Evolutionary conservation across 2,888 invertebrate genomes (phyloP).

Genomic region (Ochlodes sylvanus): DNA sequence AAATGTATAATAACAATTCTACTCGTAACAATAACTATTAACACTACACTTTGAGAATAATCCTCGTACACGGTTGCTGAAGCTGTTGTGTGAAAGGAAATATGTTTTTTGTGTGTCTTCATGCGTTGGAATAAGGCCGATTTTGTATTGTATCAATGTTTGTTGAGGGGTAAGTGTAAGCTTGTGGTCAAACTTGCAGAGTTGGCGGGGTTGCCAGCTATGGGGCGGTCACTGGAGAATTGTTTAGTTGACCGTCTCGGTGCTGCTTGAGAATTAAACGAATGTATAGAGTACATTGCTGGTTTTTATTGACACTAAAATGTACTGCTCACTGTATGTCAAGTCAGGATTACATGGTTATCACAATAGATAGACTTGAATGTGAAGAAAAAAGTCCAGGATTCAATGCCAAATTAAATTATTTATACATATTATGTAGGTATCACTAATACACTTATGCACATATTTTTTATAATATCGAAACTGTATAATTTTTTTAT

Average conservation of each 20-base stretch:
- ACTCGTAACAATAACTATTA: slow-evolving; percentile 69
- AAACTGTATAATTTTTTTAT: too few species aligned
- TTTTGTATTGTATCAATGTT: slow-evolving; percentile 1
- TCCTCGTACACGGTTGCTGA: slow-evolving; percentile 23
- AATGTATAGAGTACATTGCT: slow-evolving; percentile 32
- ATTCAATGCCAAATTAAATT: too few species aligned
- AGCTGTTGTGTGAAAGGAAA: slow-evolving; percentile 5
- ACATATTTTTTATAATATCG: too few species aligned
- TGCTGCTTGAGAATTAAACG: slow-evolving; percentile 40
- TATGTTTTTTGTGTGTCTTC: not conserved
- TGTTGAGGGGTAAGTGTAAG: slow-evolving; percentile 30
- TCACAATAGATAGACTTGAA: too few species aligned
- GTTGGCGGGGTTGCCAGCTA: slow-evolving; percentile 69
- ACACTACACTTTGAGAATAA: slow-evolving; percentile 53
- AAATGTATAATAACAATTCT: slow-evolving; percentile 69
- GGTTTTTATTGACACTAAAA: slow-evolving; percentile 7
- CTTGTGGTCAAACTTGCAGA: slow-evolving; percentile 57
- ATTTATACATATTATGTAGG: too few species aligned
- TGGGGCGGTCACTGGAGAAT: slow-evolving; percentile 71
- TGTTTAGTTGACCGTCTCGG: slow-evolving; percentile 71
- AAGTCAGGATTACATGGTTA: too few species aligned
- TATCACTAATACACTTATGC: too few species aligned
- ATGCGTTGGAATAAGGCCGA: slow-evolving; percentile 16
- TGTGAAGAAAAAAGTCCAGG: too few species aligned
- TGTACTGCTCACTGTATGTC: too few species aligned